These are phyloP conservation scores for Nyctalus aviator DNA, from an alignment of 2,797 vertebrate genomes.

Conservation along the genomic window DNA sequence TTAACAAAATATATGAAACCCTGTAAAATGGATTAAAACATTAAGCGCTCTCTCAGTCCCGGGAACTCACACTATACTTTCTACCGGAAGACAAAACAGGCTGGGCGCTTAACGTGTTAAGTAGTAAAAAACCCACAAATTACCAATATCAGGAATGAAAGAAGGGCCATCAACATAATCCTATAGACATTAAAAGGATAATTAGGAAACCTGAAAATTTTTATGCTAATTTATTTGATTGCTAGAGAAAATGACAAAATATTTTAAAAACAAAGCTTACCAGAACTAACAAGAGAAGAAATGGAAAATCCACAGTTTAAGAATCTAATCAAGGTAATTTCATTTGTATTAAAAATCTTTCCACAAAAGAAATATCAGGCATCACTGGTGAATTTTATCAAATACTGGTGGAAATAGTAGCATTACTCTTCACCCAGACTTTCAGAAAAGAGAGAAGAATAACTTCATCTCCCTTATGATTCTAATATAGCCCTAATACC, in stretches of 20 bases:
- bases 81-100: too few relatives aligned
- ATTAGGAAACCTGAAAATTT: neutral
- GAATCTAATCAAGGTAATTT: neutral
- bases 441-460: neutral
- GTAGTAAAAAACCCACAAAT: neutral
- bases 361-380: neutral
- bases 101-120: neutral
- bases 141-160: neutral
- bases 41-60: too few relatives aligned
- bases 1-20: neutral
- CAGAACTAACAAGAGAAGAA: conserved; percentile 27
- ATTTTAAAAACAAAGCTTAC: neutral
- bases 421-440: neutral
- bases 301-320: neutral
- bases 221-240: neutral
- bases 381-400: neutral
- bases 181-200: neutral
- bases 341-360: neutral
- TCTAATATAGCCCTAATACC: neutral
- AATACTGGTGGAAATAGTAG: neutral
- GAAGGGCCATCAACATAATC: neutral
- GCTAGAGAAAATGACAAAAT: neutral
- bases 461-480: neutral
- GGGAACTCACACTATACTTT: too few relatives aligned
- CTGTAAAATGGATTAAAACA: neutral